Base-by-base conservation (phyloP, 2,888 invertebrate species). In the Rhagium mordax region DNA sequence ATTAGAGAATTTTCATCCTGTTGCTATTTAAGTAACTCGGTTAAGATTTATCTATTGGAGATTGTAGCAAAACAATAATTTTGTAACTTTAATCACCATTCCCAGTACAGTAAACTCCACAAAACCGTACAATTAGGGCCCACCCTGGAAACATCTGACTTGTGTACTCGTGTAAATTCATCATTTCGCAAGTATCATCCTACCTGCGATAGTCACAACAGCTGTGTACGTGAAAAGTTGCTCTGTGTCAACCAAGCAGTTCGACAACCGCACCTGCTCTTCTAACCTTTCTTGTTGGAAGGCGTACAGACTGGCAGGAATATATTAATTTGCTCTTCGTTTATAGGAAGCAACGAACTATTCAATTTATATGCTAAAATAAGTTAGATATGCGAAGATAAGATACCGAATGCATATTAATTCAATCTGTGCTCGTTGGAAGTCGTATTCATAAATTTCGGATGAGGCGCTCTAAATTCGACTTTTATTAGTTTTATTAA, bases 301-400 rank as follows among this genome's bases (percentile, higher is more conserved):
- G 47, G 61, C 61, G 16, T 15, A 47, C 47, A 27, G 16, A 65
- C 65, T 29, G 65, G 33, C 53, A 20, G 65, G 65, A 65, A 65
- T 53, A 73, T 74, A 76, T 74, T 76, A 74, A 76, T 76, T 70
- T 48, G 60, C 48, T 68, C 61, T 53, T 60, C 60, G 62, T 74
- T 72, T 66, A 71, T 74, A 69, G 72, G 21, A 68, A 74, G 70
- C 71, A 71, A 71, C 55, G 64, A 71, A 72, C 75, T 69, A 72
- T 72, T 74, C 74, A 72, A 76, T 76, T 71, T 76, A 76, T 76
- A 76, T 74, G 76, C 76, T 76, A 76, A 76, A 76, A 70, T 76
- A 74, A 76, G 74, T 72, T 47, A 71, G 72, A 76, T 74, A 76
- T 70, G 60, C 69, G 70, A 24, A 67, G 74, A 72, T 75, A 76